Conservation (phyloP, 1,140 invertebrate species). For the Diplogasteroides magnus region DNA sequence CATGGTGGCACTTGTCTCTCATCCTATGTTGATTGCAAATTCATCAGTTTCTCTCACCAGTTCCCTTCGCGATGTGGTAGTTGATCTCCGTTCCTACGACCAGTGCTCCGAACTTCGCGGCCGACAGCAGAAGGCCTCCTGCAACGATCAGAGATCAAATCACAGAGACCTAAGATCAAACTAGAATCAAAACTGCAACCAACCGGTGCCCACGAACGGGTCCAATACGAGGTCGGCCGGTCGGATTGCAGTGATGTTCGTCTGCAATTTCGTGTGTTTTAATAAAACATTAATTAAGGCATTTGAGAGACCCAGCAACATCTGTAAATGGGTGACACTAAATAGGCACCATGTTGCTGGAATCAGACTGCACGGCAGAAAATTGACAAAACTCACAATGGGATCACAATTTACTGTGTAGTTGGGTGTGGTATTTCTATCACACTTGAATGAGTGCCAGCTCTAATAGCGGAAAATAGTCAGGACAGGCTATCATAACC, state of each 20-base stretch:
- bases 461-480: slow-evolving; percentile 58
- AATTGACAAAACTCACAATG: not conserved
- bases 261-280: not conserved
- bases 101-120: slow-evolving; percentile 58
- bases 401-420: not conserved
- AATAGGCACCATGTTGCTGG: slow-evolving; percentile 40
- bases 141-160: too few relatives aligned
- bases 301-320: not conserved
- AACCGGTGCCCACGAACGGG: slow-evolving; percentile 25
- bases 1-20: too few relatives aligned
- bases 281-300: not conserved
- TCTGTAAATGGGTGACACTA: slow-evolving; percentile 54
- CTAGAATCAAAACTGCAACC: not conserved
- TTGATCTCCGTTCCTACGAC: slow-evolving; percentile 61
- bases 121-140: slow-evolving; percentile 60
- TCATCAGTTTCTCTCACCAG: slow-evolving; percentile 18
- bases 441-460: not conserved
- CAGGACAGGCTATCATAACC: too few relatives aligned
- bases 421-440: not conserved
- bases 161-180: not conserved
- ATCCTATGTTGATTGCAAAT: too few relatives aligned
- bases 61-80: slow-evolving; percentile 57
- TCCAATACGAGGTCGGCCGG: slow-evolving; percentile 21
- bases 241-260: slow-evolving; percentile 15
- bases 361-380: slow-evolving; percentile 31